Evolutionary conservation across 2,888 invertebrate genomes (phyloP).

Genomic region (Eupeodes latifasciatus): DNA sequence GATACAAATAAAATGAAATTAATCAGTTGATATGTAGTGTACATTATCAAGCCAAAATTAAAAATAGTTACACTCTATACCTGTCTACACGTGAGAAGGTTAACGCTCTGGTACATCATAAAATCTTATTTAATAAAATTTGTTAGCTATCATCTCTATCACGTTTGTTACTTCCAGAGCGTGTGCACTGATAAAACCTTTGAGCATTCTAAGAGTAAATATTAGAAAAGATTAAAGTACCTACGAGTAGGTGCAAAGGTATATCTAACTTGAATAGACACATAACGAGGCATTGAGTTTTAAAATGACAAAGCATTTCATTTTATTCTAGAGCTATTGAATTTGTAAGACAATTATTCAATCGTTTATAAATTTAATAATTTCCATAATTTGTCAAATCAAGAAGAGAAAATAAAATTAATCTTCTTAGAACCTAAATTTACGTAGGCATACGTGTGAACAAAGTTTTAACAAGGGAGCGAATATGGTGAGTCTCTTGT

Average conservation of each 20-base stretch:
- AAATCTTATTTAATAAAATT: background rate
- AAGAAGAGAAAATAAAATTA: no score
- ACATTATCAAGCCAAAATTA: background rate
- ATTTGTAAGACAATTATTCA: background rate
- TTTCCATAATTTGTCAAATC: no score
- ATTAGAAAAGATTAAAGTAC: background rate
- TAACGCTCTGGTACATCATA: background rate
- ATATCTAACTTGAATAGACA: background rate
- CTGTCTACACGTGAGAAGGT: background rate
- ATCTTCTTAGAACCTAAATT: no score
- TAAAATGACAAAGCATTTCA: background rate
- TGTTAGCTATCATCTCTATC: background rate
- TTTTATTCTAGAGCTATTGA: no score
- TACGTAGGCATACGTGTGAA: no score
- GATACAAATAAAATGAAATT: no score
- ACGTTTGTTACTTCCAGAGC: background rate
- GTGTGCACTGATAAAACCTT: constrained; percentile 7
- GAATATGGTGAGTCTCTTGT: no score
- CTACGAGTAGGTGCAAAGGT: background rate
- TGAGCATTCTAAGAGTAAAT: background rate
- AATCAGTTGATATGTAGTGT: background rate
- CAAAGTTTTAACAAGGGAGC: no score
- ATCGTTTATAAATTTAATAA: no score
- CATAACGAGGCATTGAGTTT: background rate
- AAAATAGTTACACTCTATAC: background rate